A percentile compares a stretch with the other conserved stretches of the same genome.
Conservation (phyloP, 2,888 invertebrate species). For the Brenthis ino region DNA sequence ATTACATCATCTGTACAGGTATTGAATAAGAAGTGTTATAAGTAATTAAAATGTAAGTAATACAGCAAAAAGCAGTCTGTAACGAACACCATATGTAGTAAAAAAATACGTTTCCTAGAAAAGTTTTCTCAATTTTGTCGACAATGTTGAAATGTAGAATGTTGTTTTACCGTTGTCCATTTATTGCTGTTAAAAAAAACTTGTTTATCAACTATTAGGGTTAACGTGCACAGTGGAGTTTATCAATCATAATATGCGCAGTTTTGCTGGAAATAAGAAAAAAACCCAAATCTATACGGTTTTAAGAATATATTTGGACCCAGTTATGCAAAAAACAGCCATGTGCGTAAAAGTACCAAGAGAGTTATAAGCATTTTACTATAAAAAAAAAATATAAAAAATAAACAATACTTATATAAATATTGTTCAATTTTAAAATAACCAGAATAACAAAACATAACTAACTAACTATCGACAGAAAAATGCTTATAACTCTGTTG, state of each 20-base stretch:
- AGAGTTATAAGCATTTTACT: too few relatives aligned
- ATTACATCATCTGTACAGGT: conserved; percentile 4
- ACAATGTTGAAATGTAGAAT: conserved; percentile 39
- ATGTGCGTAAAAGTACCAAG: too few relatives aligned
- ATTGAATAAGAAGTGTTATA: neutral
- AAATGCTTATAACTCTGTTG: too few relatives aligned
- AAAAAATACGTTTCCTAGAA: conserved; percentile 29
- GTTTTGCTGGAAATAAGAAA: neutral
- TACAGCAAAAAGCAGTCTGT: conserved; percentile 8
- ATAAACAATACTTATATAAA: too few relatives aligned
- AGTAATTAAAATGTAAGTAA: conserved; percentile 5
- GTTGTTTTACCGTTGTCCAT: conserved; percentile 41
- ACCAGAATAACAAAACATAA: too few relatives aligned
- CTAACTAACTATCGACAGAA: too few relatives aligned
- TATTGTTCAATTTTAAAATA: too few relatives aligned
- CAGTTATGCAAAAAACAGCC: too few relatives aligned
- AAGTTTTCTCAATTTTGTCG: conserved; percentile 30
- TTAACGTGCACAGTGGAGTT: conserved; percentile 10
- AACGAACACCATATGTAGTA: conserved; percentile 4
- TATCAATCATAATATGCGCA: neutral
- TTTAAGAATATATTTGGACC: too few relatives aligned
- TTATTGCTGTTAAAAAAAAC: conserved; percentile 35
- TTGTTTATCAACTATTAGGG: conserved; percentile 28
- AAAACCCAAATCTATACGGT: too few relatives aligned
- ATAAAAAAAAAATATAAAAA: too few relatives aligned